Percentiles rank a stretch among this genome's conserved stretches.
phyloP scores from a whole-genome alignment of 2,113 vertebrate genomes.

The Trematomus loennbergii region DNA sequence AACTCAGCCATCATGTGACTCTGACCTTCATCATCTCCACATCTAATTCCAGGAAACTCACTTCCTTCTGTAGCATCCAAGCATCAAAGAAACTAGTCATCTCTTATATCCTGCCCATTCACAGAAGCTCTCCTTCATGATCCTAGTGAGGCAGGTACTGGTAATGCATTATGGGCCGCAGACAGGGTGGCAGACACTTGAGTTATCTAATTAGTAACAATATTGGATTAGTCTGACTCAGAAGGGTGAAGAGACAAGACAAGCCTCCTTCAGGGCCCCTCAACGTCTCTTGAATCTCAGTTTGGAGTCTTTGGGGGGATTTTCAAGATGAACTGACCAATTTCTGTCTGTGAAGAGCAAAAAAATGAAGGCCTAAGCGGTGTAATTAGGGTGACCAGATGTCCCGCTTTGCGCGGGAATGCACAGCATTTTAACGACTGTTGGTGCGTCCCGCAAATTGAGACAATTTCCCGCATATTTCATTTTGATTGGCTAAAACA shows the following conservation, averaged over 20 bases:
- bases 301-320: neutral
- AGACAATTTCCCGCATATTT: too few species aligned
- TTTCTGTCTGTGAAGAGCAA: neutral
- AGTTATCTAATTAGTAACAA: constrained; percentile 53
- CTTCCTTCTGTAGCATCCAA: neutral
- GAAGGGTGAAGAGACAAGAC: neutral
- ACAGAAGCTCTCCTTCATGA: constrained; percentile 35
- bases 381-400: neutral
- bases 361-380: neutral
- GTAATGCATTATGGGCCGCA: constrained; percentile 40
- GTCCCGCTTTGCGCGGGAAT: too few species aligned
- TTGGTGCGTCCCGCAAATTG: too few species aligned
- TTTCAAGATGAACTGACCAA: neutral
- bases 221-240: constrained; percentile 61
- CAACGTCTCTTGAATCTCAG: neutral
- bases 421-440: too few species aligned
- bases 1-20: constrained; percentile 36
- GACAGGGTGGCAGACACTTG: constrained; percentile 35
- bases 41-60: constrained; percentile 29
- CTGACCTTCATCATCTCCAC: constrained; percentile 21
- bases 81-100: constrained; percentile 13
- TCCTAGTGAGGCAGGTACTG: constrained; percentile 41
- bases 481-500: too few species aligned
- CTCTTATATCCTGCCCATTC: constrained; percentile 27
- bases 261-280: constrained; percentile 1